phyloP scores from a whole-genome alignment of 2,797 vertebrate species.

The Anisognathus igniventris region DNA sequence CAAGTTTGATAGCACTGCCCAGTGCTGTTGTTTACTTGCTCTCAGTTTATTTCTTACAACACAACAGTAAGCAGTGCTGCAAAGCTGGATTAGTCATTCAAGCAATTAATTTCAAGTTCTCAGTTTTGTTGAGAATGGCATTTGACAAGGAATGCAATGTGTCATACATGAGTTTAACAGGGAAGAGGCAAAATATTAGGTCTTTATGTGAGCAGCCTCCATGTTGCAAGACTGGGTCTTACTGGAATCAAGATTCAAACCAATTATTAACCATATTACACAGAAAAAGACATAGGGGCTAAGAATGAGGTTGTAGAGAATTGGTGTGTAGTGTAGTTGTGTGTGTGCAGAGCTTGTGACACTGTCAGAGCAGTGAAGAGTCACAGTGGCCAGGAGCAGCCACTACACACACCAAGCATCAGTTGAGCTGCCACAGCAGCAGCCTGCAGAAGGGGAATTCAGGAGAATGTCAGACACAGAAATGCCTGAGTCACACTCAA shows the following conservation, averaged over 20 bases:
- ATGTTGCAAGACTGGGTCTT: neutral
- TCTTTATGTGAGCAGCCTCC: neutral
- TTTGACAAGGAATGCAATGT: neutral
- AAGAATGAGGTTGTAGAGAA: neutral
- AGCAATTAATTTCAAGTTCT: neutral
- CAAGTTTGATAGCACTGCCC: accelerated
- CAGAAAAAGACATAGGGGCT: neutral
- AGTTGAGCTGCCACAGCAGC: neutral
- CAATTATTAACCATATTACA: neutral
- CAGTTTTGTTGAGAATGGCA: neutral
- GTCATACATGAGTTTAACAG: neutral
- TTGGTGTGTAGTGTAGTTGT: neutral
- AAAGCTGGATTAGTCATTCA: neutral
- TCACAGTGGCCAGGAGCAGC: neutral
- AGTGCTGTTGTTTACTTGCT: neutral
- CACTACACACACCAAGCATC: neutral
- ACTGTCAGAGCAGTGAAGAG: neutral
- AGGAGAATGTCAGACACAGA: neutral
- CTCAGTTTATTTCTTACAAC: neutral
- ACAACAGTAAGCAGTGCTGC: neutral
- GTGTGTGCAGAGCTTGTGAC: neutral
- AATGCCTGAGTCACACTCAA: neutral
- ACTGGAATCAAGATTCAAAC: neutral
- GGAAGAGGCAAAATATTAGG: neutral
- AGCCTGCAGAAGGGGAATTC: neutral